phyloP scores from a whole-genome alignment of 2,888 invertebrate genomes.

The Megamerina dolium region DNA sequence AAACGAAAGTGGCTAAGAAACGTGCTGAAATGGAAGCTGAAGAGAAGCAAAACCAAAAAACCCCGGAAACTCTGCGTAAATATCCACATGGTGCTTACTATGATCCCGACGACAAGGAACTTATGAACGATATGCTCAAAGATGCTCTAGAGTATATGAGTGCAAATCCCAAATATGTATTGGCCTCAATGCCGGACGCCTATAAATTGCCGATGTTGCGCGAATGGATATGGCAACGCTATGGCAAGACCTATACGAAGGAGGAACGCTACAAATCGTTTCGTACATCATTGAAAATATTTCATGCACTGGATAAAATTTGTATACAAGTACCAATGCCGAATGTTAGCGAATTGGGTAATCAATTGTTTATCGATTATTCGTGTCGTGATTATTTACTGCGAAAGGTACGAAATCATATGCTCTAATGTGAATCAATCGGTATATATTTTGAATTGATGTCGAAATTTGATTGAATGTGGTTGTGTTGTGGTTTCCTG shows the following conservation, averaged over 20 bases:
- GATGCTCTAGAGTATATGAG: slow-evolving; percentile 29
- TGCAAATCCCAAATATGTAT: slow-evolving; percentile 34
- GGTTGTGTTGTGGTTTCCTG: too few species aligned
- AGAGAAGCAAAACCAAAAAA: too few species aligned
- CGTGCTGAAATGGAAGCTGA: too few species aligned
- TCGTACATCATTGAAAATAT: slow-evolving; percentile 16
- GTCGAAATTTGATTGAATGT: too few species aligned
- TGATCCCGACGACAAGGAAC: slow-evolving; percentile 27
- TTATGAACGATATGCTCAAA: slow-evolving; percentile 33
- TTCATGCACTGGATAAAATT: slow-evolving; percentile 20
- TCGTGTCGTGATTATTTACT: slow-evolving; percentile 20
- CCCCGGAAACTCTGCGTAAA: too few species aligned
- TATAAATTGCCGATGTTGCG: slow-evolving; percentile 32
- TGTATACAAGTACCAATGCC: slow-evolving; percentile 20
- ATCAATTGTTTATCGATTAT: slow-evolving; percentile 21
- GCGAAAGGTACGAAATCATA: slow-evolving; percentile 21
- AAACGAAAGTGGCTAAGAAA: neutral
- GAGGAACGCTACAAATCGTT: slow-evolving; percentile 20
- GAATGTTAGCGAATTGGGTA: slow-evolving; percentile 13
- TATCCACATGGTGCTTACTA: too few species aligned
- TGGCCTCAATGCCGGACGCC: slow-evolving; percentile 37
- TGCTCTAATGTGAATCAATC: neutral
- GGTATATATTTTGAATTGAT: neutral
- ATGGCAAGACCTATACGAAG: slow-evolving; percentile 31
- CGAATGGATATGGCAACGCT: slow-evolving; percentile 37